These are phyloP conservation scores for Drosophila macrothrix DNA, from an alignment of 2,888 invertebrate species.

Conservation along the genomic window DNA sequence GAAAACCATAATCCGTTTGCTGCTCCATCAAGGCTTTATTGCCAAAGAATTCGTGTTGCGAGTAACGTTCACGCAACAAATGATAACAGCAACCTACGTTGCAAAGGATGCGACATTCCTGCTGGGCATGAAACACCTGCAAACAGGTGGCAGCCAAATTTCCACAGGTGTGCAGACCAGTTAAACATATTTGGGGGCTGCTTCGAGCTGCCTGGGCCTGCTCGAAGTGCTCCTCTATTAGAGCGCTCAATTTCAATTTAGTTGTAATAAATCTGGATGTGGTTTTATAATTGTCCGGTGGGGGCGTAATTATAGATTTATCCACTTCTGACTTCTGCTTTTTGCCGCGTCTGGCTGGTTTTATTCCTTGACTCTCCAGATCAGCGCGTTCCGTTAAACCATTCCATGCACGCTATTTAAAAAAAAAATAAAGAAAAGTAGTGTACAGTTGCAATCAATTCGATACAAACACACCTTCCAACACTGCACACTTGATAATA, in stretches of 20 bases:
- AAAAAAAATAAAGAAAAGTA: conserved; percentile 24
- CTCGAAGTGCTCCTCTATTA: conserved; percentile 86
- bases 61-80: conserved; percentile 88
- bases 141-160: conserved; percentile 91
- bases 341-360: conserved; percentile 76
- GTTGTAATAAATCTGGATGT: conserved; percentile 87
- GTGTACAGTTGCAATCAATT: background rate
- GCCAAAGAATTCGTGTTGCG: conserved; percentile 80
- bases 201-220: conserved; percentile 69
- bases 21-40: conserved; percentile 74
- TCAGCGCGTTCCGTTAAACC: conserved; percentile 86
- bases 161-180: conserved; percentile 96
- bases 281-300: conserved; percentile 86
- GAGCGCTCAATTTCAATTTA: conserved; percentile 86
- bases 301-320: background rate
- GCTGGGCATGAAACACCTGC: conserved; percentile 88
- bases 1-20: conserved; percentile 87
- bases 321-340: conserved; percentile 49
- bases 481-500: background rate
- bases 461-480: background rate
- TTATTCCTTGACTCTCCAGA: conserved; percentile 84
- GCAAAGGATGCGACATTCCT: conserved; percentile 88
- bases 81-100: conserved; percentile 97
- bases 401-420: conserved; percentile 87
- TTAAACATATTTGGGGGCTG: conserved; percentile 86